phyloP scores from a whole-genome alignment of 30 jellyfish, hydroid and myxozoan species.

The Pelagia noctiluca region DNA sequence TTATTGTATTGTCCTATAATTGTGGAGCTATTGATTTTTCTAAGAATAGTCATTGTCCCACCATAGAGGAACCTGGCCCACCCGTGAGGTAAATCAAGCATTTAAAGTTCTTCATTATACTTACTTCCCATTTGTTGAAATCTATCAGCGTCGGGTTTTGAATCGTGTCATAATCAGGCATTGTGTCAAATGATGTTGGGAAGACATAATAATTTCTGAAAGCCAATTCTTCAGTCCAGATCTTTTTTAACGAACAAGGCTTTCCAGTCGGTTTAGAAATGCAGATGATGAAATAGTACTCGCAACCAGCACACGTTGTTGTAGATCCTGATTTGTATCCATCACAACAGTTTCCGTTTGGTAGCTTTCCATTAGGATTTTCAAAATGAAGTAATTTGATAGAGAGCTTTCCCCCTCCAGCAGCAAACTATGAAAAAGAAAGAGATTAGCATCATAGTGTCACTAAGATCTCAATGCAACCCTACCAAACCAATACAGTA shows the following conservation, averaged over 20 bases:
- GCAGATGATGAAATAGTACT: neutral
- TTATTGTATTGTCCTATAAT: no score
- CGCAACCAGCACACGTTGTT: neutral
- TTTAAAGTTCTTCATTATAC: neutral
- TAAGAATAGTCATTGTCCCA: no score
- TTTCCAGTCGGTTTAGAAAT: neutral
- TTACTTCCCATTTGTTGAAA: slow-evolving; percentile 1
- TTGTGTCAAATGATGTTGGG: neutral
- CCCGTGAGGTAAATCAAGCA: no score
- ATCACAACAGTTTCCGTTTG: slow-evolving; percentile 7
- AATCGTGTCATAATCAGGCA: neutral
- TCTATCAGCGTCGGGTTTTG: neutral
- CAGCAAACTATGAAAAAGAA: neutral
- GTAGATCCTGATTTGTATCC: neutral
- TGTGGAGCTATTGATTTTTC: no score
- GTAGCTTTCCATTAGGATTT: neutral
- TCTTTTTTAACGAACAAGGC: neutral
- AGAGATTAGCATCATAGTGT: no score
- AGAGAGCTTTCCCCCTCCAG: neutral
- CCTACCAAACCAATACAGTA: no score
- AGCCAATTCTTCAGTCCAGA: neutral
- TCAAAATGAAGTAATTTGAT: slow-evolving; percentile 9
- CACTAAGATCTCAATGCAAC: no score
- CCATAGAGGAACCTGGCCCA: no score
- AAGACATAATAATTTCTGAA: neutral